phyloP scores from a whole-genome alignment of 2,797 vertebrate species.

The Coregonus suidteri region DNA sequence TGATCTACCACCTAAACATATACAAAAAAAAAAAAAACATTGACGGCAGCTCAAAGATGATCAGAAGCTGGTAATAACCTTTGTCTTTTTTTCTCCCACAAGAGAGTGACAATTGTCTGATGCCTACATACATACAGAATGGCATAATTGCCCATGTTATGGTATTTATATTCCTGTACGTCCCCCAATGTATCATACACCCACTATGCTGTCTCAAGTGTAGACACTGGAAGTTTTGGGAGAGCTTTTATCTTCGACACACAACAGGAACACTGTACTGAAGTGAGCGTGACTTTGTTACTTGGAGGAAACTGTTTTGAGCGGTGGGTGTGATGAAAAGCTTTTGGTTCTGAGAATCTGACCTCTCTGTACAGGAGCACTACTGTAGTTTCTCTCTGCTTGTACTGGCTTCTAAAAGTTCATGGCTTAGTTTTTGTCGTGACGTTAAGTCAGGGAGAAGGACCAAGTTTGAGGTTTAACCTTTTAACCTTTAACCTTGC shows the following conservation, averaged over 20 bases:
- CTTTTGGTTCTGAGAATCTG: constrained; percentile 39
- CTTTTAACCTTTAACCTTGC: not conserved
- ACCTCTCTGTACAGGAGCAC: constrained; percentile 40
- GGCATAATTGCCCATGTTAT: constrained; percentile 8
- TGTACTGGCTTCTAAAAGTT: constrained; percentile 15
- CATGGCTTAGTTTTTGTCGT: constrained; percentile 12
- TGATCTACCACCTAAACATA: no score
- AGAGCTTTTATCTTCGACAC: constrained; percentile 56
- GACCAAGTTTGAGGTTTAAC: constrained; percentile 14
- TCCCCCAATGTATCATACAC: not conserved
- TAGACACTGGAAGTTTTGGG: constrained; percentile 56
- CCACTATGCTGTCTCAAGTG: constrained; percentile 32
- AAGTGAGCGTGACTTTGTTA: constrained; percentile 48
- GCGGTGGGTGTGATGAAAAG: constrained; percentile 40
- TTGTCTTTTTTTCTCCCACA: no score
- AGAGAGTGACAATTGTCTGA: constrained; percentile 28
- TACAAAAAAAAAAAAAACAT: no score
- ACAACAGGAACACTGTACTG: constrained; percentile 64
- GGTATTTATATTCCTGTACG: constrained; percentile 12
- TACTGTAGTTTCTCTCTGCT: constrained; percentile 16
- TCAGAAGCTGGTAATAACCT: not conserved
- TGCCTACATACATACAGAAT: not conserved
- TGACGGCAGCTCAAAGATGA: not conserved
- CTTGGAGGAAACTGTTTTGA: constrained; percentile 50
- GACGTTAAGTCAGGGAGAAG: not conserved